These are phyloP conservation scores for Pteria penguin DNA, from an alignment of 2,888 invertebrate genomes.

Conservation along the genomic window DNA sequence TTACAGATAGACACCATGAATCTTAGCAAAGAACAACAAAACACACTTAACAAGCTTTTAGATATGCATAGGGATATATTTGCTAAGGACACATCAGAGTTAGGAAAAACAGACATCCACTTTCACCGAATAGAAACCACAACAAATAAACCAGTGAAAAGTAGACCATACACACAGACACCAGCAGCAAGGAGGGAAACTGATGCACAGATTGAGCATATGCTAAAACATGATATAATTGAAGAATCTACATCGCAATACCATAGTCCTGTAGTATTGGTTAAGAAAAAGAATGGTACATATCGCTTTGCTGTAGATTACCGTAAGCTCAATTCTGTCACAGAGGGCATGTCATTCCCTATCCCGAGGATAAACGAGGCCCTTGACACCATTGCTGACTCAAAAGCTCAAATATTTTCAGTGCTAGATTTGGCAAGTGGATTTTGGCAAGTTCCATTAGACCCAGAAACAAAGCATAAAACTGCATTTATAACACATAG, in stretches of 20 bases:
- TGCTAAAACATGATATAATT: slow-evolving; percentile 21
- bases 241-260: not conserved
- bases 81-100: slow-evolving; percentile 9
- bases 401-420: slow-evolving; percentile 30
- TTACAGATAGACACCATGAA: too few relatives aligned
- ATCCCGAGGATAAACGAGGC: slow-evolving; percentile 34
- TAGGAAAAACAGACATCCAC: slow-evolving; percentile 15
- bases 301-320: slow-evolving; percentile 27
- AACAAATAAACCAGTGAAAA: not conserved
- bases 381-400: slow-evolving; percentile 36
- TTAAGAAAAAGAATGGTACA: slow-evolving; percentile 10
- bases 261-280: slow-evolving; percentile 3
- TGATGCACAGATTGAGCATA: slow-evolving; percentile 14
- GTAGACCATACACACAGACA: not conserved
- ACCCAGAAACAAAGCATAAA: slow-evolving; percentile 28
- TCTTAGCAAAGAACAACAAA: slow-evolving; percentile 9
- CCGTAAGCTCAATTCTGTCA: slow-evolving; percentile 6
- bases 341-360: slow-evolving; percentile 21
- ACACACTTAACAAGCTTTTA: not conserved
- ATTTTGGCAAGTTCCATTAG: too few relatives aligned
- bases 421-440: slow-evolving; percentile 28
- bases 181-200: slow-evolving; percentile 18
- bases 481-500: slow-evolving; percentile 30
- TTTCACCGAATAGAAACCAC: slow-evolving; percentile 13
- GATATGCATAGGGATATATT: slow-evolving; percentile 16